Percentiles rank a stretch among this genome's conserved stretches.
Evolutionary conservation across 2,797 vertebrate species (phyloP).

Genomic region (Danio albolineatus): DNA sequence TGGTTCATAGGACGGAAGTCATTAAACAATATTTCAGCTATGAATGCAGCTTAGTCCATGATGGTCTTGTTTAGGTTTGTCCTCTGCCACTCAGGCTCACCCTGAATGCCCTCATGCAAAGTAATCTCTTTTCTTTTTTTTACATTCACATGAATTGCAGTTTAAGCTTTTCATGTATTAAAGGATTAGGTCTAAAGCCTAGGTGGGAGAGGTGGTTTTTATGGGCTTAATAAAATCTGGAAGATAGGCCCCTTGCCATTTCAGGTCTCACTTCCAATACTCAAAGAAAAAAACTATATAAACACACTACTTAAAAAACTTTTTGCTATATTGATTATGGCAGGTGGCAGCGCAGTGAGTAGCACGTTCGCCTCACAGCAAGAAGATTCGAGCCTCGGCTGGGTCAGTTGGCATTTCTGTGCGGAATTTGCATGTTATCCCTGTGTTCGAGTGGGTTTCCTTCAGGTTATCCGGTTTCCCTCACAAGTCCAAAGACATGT

Average conservation of each 20-base stretch:
- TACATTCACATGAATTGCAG: conserved; percentile 72
- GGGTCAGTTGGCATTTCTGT: too few species aligned
- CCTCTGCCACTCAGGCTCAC: conserved; percentile 35
- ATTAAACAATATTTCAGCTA: conserved; percentile 13
- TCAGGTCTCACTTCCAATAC: conserved; percentile 37
- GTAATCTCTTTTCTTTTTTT: conserved; percentile 69
- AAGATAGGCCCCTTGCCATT: conserved; percentile 64
- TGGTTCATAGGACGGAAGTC: not conserved
- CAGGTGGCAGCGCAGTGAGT: too few species aligned
- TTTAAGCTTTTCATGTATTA: conserved; percentile 77
- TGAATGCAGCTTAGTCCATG: not conserved
- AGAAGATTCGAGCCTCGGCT: too few species aligned
- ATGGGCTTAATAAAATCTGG: conserved; percentile 69
- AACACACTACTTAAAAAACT: conserved; percentile 1
- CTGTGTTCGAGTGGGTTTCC: too few species aligned
- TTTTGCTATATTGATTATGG: not conserved
- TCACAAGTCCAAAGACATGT: too few species aligned
- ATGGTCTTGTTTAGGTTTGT: conserved; percentile 43
- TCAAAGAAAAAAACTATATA: not conserved
- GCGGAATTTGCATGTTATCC: too few species aligned
- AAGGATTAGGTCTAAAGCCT: conserved; percentile 76
- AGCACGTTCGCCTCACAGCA: too few species aligned
- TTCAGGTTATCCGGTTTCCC: too few species aligned
- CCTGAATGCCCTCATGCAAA: conserved; percentile 61
- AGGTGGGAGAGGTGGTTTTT: conserved; percentile 72